Conservation (phyloP, 2,797 vertebrate species). For the Sternotherus odoratus region DNA sequence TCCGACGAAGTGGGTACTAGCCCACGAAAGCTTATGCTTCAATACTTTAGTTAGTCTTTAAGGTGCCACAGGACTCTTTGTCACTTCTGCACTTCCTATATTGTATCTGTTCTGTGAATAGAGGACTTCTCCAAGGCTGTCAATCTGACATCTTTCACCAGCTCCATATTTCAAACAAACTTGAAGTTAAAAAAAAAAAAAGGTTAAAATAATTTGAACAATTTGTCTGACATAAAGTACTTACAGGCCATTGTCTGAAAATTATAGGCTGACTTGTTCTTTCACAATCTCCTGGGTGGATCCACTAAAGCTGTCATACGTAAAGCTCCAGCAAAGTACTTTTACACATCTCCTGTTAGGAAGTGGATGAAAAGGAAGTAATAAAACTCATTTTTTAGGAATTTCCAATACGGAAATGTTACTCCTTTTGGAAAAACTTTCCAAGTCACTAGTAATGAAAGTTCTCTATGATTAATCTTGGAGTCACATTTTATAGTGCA, state of each 20-base stretch:
- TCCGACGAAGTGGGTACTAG: too few species aligned
- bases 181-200: not conserved
- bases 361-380: not conserved
- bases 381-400: not conserved
- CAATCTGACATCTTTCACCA: conserved; percentile 38
- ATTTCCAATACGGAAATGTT: not conserved
- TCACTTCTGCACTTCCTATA: not conserved
- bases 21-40: too few species aligned
- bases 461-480: not conserved
- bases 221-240: conserved; percentile 36
- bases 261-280: conserved; percentile 39
- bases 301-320: conserved; percentile 21
- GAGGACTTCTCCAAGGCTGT: conserved; percentile 31
- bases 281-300: not conserved
- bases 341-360: not conserved
- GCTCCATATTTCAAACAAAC: not conserved
- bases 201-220: conserved; percentile 1
- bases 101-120: not conserved
- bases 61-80: too few species aligned
- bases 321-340: not conserved
- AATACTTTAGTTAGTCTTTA: too few species aligned
- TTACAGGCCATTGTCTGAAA: conserved; percentile 40
- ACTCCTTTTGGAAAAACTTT: not conserved
- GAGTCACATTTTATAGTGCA: not conserved
- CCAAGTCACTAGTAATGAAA: not conserved